Conservation (phyloP, 2,113 vertebrate species). For the Pholis gunnellus region DNA sequence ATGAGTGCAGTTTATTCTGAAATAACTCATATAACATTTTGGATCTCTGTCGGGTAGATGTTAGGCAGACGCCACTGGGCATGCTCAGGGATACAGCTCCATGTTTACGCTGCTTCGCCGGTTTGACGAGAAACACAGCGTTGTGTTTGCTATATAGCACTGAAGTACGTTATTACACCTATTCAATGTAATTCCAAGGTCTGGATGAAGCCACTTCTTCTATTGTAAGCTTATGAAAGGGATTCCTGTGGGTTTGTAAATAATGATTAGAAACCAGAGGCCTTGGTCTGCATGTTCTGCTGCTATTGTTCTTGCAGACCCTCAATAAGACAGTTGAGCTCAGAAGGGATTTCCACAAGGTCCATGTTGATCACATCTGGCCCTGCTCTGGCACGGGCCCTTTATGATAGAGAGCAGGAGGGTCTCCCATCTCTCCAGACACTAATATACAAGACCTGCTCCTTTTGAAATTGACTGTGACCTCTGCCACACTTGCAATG, state of each 20-base stretch:
- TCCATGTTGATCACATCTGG: slow-evolving; percentile 81
- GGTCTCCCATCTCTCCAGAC: slow-evolving; percentile 76
- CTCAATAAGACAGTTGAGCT: slow-evolving; percentile 68
- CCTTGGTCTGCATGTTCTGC: slow-evolving; percentile 50
- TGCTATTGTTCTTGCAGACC: slow-evolving; percentile 62
- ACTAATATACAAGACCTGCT: slow-evolving; percentile 81
- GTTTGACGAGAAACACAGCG: neutral
- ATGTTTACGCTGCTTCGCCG: neutral
- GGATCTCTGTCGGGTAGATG: neutral
- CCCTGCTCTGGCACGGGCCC: slow-evolving; percentile 66
- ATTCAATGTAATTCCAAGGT: slow-evolving; percentile 7
- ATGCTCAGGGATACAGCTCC: neutral
- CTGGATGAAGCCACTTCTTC: slow-evolving; percentile 11
- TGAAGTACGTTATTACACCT: neutral
- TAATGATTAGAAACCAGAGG: slow-evolving; percentile 41
- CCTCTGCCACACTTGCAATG: slow-evolving; percentile 81
- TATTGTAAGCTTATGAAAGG: slow-evolving; percentile 24
- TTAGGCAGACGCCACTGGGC: neutral
- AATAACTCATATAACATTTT: slow-evolving; percentile 1
- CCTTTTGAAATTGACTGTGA: slow-evolving; percentile 83
- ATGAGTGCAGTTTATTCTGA: neutral
- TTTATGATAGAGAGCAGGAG: slow-evolving; percentile 79
- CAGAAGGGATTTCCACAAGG: slow-evolving; percentile 74
- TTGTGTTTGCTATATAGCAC: neutral
- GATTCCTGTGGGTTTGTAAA: slow-evolving; percentile 54